A percentile compares a stretch with the other conserved stretches of the same genome.
These are phyloP conservation scores for Camptogramma bilineatum DNA, from an alignment of 2,888 invertebrate species.

Conservation along the genomic window DNA sequence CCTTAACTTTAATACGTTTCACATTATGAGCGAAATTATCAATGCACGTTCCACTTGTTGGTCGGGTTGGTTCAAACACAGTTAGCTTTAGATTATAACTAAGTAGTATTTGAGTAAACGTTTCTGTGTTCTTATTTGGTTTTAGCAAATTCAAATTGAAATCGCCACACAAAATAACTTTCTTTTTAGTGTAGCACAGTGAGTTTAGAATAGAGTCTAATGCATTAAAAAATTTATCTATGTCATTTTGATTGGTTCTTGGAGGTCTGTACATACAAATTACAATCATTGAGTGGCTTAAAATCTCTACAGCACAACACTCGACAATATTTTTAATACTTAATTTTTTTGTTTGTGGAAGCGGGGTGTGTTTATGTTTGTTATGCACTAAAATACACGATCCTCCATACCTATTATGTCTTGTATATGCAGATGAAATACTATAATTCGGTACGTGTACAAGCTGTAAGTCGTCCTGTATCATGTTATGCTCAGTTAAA, in stretches of 20 bases:
- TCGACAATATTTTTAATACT: constrained; percentile 11
- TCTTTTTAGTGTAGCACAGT: constrained; percentile 4
- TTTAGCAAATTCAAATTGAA: constrained; percentile 17
- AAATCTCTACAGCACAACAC: constrained; percentile 12
- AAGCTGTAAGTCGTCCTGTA: constrained; percentile 3
- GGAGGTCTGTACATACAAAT: constrained; percentile 19
- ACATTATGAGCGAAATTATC: constrained; percentile 14
- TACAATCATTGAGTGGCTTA: background rate
- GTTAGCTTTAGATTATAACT: constrained; percentile 14
- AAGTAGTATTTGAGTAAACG: constrained; percentile 7
- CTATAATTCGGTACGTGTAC: constrained; percentile 4
- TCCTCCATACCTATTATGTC: constrained; percentile 13
- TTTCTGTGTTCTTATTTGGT: constrained; percentile 8
- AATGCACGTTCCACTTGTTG: constrained; percentile 13
- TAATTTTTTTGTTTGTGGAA: constrained; percentile 5
- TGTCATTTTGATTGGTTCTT: background rate
- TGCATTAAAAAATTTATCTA: constrained; percentile 3
- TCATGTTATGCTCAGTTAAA: constrained; percentile 20
- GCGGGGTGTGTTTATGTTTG: background rate
- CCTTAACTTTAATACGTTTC: background rate
- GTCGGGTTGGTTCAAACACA: constrained; percentile 7
- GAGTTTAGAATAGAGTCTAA: constrained; percentile 3
- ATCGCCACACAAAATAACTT: constrained; percentile 17
- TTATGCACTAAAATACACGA: constrained; percentile 13
- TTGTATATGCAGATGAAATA: background rate